phyloP scores from a whole-genome alignment of 1,140 invertebrate genomes.

The Anoplolepis gracilipes region DNA sequence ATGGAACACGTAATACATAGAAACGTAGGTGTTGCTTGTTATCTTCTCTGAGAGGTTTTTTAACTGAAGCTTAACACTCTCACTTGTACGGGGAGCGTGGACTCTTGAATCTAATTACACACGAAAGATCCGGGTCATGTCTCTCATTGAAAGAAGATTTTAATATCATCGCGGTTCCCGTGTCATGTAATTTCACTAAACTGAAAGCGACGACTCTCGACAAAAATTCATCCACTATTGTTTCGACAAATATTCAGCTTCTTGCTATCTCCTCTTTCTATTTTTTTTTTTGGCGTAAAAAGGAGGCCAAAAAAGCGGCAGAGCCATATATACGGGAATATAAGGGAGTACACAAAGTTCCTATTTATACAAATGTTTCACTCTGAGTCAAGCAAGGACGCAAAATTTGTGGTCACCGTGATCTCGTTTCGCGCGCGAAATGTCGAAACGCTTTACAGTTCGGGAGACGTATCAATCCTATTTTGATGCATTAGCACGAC shows the following conservation, averaged over 20 bases:
- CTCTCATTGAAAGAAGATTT: neutral
- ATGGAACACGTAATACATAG: neutral
- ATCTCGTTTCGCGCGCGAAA: neutral
- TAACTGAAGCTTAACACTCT: neutral
- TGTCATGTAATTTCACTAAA: neutral
- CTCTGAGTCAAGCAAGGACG: neutral
- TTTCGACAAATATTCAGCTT: neutral
- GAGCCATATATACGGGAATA: neutral
- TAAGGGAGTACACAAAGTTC: neutral
- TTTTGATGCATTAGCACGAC: constrained; percentile 7
- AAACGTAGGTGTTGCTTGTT: constrained; percentile 1
- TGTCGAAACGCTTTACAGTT: neutral
- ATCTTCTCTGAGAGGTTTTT: constrained; percentile 3
- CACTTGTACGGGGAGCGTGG: neutral
- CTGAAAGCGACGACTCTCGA: neutral
- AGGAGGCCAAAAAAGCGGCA: neutral
- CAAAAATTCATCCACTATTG: neutral
- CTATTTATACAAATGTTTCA: neutral
- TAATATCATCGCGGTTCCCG: neutral
- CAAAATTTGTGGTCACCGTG: neutral
- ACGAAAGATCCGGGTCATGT: constrained; percentile 3
- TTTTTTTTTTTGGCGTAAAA: neutral
- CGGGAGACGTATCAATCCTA: neutral
- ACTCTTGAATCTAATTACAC: constrained; percentile 6
- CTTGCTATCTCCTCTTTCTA: neutral